Evolutionary conservation across 1,140 invertebrate species (phyloP), one percentile per base, ranked within the genome.

Genomic region (Drosophila sp.): DNA sequence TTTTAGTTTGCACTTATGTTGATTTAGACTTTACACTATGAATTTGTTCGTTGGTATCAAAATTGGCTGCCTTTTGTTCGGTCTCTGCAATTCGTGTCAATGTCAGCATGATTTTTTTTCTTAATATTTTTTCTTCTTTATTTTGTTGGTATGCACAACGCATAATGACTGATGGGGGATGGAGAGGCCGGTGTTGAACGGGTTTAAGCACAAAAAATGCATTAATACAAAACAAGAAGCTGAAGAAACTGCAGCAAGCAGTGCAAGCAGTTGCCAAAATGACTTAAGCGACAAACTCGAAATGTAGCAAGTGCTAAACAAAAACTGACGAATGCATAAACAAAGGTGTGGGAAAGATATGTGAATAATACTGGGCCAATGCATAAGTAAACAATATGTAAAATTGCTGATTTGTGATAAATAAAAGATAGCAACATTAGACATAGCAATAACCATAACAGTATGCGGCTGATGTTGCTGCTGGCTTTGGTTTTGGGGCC

Each of bases 81-180:
- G 21, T 21, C 38, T 69, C 53, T 71, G 76, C 82, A 87, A 87
- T 87, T 87, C 83, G 82, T 87, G 82, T 87, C 82, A 87, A 87
- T 87, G 82, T 87, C 82, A 87, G 82, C 82, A 50, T 87, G 78
- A 87, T 89, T 82, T 76, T 61, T 63, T 57, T 69, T 34, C 34
- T 65, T 56, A 46, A 63, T 51, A 45, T 48, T 32, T 36, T 59
- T 40, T 46, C 48, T 46, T 34, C 53, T 25, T 11, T 7, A 21
- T 16, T 54, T 69, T 11, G n/a, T 45, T 18, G 50, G 21, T 38
- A 43, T 53, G 51, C 51, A 57, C 21, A 53, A 18, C 13, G 36
- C 36, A 32, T 34, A 16, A 58, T 32, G 13, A 25, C 2, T 45
- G 3, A 14, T 7, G 25, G 13, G 32, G 4, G 11, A 18, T 21